Base-by-base conservation (phyloP, 2,797 vertebrate genomes). In the Cygnus olor region DNA sequence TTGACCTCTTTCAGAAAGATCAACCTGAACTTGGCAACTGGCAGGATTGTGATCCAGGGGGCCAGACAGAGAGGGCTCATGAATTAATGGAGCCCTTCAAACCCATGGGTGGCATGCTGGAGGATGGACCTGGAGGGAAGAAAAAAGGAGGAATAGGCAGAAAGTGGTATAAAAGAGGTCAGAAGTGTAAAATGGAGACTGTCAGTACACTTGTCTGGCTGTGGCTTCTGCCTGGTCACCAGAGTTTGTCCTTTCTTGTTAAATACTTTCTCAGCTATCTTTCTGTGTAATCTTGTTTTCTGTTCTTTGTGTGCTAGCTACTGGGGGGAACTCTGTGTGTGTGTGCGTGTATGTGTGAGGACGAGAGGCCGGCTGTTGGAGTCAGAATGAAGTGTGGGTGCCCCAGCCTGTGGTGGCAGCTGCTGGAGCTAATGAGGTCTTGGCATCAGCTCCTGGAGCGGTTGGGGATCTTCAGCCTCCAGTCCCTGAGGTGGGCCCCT, bases 361-460 rank as follows among this genome's bases (percentile, higher is more conserved):
- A 9, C n/a, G 21, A 49, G 47, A 49, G 47, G 25, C 21, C 40
- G 66, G 8, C 11, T 63, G 10, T 30, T 42, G 25, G 17, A 30
- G 15, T 49, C 34, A 51, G 30, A n/a, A 6, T 0, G 0, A 8
- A 5, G 9, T 6, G 27, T 5, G 40, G 34, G 8, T 12, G 49
- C 17, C 18, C 4, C 32, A 13, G 8, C 19, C 32, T 70, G 32
- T 42, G 34, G 14, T 63, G 25, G 36, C 28, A 80, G 42, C 24
- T 80, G 16, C 30, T 42, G 30, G 49, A 79, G 10, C 13, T 42
- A 64, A 20, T 38, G 36, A 7, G 14, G 21, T 71, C 49, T 51
- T 25, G 27, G 25, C 49, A 27, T 51, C 14, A 51, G 30, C 63
- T 22, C 21, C 30, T 65, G 28, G 30, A 45, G 42, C 7, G 14